A percentile compares a stretch with the other conserved stretches of the same genome.
Evolutionary conservation across 2,888 invertebrate genomes (phyloP).

Genomic region (Synergus umbraculus): DNA sequence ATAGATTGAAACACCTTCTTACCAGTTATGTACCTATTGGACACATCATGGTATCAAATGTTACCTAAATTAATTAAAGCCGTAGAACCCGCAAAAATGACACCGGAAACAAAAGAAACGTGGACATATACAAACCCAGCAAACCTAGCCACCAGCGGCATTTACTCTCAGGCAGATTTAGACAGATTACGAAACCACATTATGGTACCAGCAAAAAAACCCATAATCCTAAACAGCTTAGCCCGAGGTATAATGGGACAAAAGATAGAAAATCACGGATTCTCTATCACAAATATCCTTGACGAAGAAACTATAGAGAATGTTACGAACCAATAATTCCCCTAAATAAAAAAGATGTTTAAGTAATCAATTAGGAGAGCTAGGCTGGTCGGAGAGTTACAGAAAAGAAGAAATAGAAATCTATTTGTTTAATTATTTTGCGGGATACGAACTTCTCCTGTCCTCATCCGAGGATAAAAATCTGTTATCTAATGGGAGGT

Average conservation of each 20-base stretch:
- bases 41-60: slow-evolving; percentile 49
- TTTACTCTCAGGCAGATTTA: slow-evolving; percentile 43
- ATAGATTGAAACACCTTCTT: slow-evolving; percentile 52
- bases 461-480: no score
- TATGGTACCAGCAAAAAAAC: slow-evolving; percentile 45
- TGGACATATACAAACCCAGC: slow-evolving; percentile 41
- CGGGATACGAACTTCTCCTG: no score
- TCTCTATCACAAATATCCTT: background rate
- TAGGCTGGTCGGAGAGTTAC: no score
- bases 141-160: slow-evolving; percentile 39
- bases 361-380: no score
- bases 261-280: background rate
- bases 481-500: no score
- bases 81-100: background rate
- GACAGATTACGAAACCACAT: slow-evolving; percentile 35
- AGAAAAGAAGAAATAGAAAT: no score
- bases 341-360: no score
- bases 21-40: slow-evolving; percentile 51
- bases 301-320: background rate
- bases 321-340: no score
- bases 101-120: background rate
- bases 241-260: background rate
- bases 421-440: no score
- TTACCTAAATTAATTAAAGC: background rate
- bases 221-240: background rate